Percentiles rank a stretch among this genome's conserved stretches.
Evolutionary conservation across 2,888 invertebrate genomes (phyloP).

Genomic region (Drosophila pseudotalamancana): DNA sequence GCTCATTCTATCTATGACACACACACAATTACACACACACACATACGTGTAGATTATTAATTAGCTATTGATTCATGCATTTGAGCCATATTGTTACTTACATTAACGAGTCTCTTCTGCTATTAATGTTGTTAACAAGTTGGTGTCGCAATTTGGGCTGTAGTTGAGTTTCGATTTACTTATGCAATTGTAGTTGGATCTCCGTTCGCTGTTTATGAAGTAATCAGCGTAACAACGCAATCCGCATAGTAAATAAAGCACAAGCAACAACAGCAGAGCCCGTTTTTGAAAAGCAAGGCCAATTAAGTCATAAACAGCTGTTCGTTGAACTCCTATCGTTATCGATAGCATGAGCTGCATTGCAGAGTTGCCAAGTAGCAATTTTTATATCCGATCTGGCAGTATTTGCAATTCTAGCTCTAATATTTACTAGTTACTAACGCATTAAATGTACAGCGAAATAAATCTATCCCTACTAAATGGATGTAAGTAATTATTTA

Average conservation of each 20-base stretch:
- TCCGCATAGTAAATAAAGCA: slow-evolving; percentile 51
- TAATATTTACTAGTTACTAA: too few relatives aligned
- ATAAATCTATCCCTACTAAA: too few relatives aligned
- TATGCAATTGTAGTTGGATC: slow-evolving; percentile 6
- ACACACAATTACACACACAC: slow-evolving; percentile 19
- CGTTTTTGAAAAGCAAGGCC: slow-evolving; percentile 45
- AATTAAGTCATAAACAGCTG: slow-evolving; percentile 50
- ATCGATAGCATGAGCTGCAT: slow-evolving; percentile 1
- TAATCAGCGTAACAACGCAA: slow-evolving; percentile 42
- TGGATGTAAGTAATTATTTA: too few relatives aligned
- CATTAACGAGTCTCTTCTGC: slow-evolving; percentile 19
- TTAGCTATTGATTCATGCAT: slow-evolving; percentile 18
- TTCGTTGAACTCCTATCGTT: slow-evolving; percentile 6
- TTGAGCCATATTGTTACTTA: slow-evolving; percentile 32
- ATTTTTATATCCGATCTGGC: background rate
- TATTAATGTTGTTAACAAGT: background rate
- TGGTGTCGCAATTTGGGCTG: slow-evolving; percentile 42
- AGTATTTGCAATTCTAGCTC: too few relatives aligned
- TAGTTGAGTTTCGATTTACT: slow-evolving; percentile 6
- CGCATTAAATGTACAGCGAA: too few relatives aligned
- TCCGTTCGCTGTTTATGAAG: slow-evolving; percentile 22
- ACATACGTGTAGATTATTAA: slow-evolving; percentile 1
- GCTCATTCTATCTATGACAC: slow-evolving; percentile 36
- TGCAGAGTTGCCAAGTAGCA: background rate
- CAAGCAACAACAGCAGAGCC: slow-evolving; percentile 18